A percentile compares a stretch with the other conserved stretches of the same genome.
Conservation (phyloP, 2,888 invertebrate genomes). For the Pelosia muscerda region DNA sequence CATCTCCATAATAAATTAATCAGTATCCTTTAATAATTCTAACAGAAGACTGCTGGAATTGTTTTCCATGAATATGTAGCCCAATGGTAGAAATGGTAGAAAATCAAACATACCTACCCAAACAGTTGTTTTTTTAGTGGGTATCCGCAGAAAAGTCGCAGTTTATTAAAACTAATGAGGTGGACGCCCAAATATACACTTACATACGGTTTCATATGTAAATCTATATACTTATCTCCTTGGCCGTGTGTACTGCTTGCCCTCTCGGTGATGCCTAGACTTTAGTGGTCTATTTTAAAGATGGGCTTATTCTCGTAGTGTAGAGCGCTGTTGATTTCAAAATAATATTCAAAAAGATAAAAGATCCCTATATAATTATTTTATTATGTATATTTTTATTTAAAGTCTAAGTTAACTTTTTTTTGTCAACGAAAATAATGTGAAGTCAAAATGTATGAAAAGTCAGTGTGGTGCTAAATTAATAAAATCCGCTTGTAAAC, state of each 20-base stretch:
- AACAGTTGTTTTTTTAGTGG: too few relatives aligned
- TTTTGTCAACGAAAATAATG: background rate
- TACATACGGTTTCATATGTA: too few relatives aligned
- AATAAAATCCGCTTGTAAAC: slow-evolving; percentile 31
- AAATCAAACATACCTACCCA: too few relatives aligned
- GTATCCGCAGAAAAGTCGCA: too few relatives aligned
- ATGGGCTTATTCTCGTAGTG: background rate
- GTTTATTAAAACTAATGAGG: background rate
- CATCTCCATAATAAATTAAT: too few relatives aligned
- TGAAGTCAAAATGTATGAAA: slow-evolving; percentile 9
- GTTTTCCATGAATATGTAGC: too few relatives aligned
- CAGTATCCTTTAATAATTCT: too few relatives aligned
- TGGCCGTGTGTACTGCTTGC: background rate
- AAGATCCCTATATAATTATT: background rate
- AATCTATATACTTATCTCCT: too few relatives aligned
- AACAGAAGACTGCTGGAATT: too few relatives aligned
- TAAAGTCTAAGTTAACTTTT: background rate
- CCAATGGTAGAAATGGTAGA: too few relatives aligned
- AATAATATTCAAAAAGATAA: background rate
- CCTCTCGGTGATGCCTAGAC: background rate
- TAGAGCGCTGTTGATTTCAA: background rate
- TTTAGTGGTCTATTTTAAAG: background rate
- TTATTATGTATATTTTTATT: background rate
- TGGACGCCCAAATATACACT: background rate
- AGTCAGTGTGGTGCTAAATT: slow-evolving; percentile 38